Evolutionary conservation across 2,797 vertebrate genomes (phyloP), one percentile per base, ranked within the genome.

Genomic region (Myotis pilosus): DNA sequence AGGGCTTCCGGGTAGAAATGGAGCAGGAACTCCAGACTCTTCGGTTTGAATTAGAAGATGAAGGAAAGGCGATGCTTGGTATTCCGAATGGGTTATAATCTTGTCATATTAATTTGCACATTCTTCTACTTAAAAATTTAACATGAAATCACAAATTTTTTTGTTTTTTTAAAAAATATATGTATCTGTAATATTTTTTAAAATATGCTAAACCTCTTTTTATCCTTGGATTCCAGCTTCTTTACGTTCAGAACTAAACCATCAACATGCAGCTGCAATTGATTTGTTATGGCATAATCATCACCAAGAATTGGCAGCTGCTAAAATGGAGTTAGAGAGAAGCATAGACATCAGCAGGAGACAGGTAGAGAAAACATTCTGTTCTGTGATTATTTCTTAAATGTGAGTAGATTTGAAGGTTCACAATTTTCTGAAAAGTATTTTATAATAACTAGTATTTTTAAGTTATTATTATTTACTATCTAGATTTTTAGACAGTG

Each of bases 41-140:
- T 9, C 99, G 99, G 96, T 99, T 99, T 92, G 99, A 99, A 80
- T 98, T 99, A 97, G 99, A 99, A 97, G 99, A 99, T 80, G 99
- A 99, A 98, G 99, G 99, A 97, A 99, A 99, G 98, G 99, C 99
- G 96, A 99, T 99, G 99, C 98, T 99, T 98, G 99, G 99, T 99
- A 98, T 95, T 93, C 72, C 75, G 47, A n/a, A 90, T 94, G 23
- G 51, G 57, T 87, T 93, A 60, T 68, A 69, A 44, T 82, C 22
- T 44, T 92, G 16, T 85, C 60, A 9, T 83, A 30, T 85, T 80
- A 87, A 86, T 60, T 23, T 64, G 5, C 86, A 51, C 22, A 51
- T 72, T 60, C 19, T 69, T 72, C 47, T 51, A 55, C 49, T 95
- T 78, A 66, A 84, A 97, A 69, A 75, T 47, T 92, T 47, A 89